phyloP scores from a whole-genome alignment of 2,888 invertebrate genomes.

The Spilarctia lutea region DNA sequence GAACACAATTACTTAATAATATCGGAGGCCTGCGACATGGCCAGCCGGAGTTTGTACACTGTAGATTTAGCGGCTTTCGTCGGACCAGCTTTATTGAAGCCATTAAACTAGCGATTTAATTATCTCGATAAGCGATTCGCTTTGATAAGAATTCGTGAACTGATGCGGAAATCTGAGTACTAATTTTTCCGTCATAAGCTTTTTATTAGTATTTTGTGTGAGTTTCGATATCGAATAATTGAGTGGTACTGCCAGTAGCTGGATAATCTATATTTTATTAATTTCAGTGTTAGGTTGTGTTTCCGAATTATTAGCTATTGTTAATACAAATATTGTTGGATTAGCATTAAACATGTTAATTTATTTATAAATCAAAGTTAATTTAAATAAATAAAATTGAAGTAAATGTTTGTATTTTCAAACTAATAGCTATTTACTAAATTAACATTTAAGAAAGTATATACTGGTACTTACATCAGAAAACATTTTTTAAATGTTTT shows the following conservation, averaged over 20 bases:
- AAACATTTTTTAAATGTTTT: too few species aligned
- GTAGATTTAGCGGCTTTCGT: conserved; percentile 18
- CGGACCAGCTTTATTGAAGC: conserved; percentile 14
- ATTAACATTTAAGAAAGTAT: too few species aligned
- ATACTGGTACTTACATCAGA: too few species aligned
- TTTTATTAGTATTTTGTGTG: conserved; percentile 7
- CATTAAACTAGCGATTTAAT: conserved; percentile 47
- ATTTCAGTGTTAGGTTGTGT: background rate
- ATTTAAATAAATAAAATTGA: too few species aligned
- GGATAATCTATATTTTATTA: background rate
- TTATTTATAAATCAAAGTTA: too few species aligned
- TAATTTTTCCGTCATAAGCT: conserved; percentile 13
- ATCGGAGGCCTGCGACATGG: conserved; percentile 43
- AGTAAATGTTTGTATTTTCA: too few species aligned
- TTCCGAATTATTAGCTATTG: too few species aligned
- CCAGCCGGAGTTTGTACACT: conserved; percentile 42
- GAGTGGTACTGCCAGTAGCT: conserved; percentile 9
- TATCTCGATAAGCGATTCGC: conserved; percentile 13
- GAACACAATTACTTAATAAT: conserved; percentile 14
- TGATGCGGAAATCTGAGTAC: conserved; percentile 16
- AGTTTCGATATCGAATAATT: background rate
- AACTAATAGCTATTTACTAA: too few species aligned
- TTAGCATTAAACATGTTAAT: too few species aligned
- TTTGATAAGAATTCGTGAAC: conserved; percentile 6
- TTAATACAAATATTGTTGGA: too few species aligned